Percentiles rank a stretch among this genome's conserved stretches.
These are phyloP conservation scores for Antigone vipio DNA, from an alignment of 2,113 vertebrate species.

Conservation along the genomic window DNA sequence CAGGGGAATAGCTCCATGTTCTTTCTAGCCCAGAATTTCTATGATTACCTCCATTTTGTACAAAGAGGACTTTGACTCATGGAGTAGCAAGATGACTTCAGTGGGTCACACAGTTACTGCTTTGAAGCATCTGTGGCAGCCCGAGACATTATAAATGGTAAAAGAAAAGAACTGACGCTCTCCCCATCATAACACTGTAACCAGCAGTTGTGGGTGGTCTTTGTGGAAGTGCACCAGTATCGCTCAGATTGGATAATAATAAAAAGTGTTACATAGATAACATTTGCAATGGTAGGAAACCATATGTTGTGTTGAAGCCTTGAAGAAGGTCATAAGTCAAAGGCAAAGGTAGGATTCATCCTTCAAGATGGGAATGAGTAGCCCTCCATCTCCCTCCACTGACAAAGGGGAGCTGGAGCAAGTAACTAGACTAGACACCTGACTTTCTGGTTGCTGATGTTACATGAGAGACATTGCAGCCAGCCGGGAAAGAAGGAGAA, in stretches of 20 bases:
- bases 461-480: neutral
- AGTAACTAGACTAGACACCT: neutral
- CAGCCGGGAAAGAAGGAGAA: neutral
- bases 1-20: neutral
- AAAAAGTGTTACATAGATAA: neutral
- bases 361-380: neutral
- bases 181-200: neutral
- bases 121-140: neutral
- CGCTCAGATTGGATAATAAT: neutral
- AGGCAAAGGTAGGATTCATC: neutral
- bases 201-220: neutral
- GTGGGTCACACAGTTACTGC: neutral
- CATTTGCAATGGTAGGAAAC: neutral
- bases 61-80: neutral
- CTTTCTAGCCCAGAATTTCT: neutral
- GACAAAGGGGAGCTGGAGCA: neutral
- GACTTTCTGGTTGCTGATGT: neutral
- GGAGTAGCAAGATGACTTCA: neutral
- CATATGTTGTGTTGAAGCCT: neutral
- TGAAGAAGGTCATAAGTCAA: neutral
- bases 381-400: neutral
- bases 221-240: neutral
- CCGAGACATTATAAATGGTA: neutral
- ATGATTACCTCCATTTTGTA: neutral
- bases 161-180: neutral